These are phyloP conservation scores for Tipula unca DNA, from an alignment of 2,888 invertebrate species.

Conservation along the genomic window DNA sequence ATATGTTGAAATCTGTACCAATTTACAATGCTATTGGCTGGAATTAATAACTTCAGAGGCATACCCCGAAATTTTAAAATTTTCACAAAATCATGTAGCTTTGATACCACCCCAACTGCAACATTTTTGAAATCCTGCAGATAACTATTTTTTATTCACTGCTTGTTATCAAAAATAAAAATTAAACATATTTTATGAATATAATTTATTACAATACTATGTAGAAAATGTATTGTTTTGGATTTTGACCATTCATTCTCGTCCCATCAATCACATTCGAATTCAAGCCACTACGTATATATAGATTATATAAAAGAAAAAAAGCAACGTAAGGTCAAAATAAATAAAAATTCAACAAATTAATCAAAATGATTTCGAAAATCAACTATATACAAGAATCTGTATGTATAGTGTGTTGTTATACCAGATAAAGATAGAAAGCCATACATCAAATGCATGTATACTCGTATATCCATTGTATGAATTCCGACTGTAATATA, in stretches of 20 bases:
- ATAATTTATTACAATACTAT: neutral
- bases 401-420: neutral
- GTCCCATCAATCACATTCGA: no score
- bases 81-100: no score
- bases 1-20: no score
- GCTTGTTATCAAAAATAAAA: neutral
- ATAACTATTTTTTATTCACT: neutral
- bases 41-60: no score
- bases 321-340: neutral
- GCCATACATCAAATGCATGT: neutral
- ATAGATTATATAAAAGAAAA: neutral
- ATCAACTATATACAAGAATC: neutral
- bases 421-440: neutral
- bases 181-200: neutral
- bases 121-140: no score
- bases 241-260: neutral
- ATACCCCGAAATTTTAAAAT: no score
- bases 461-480: no score
- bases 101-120: no score
- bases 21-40: no score
- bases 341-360: neutral
- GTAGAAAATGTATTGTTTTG: neutral
- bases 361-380: neutral
- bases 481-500: neutral
- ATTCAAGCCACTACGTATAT: no score